Evolutionary conservation across 2,888 invertebrate genomes (phyloP), one percentile per base, ranked within the genome.

Genomic region (Pediacus dermestoides): DNA sequence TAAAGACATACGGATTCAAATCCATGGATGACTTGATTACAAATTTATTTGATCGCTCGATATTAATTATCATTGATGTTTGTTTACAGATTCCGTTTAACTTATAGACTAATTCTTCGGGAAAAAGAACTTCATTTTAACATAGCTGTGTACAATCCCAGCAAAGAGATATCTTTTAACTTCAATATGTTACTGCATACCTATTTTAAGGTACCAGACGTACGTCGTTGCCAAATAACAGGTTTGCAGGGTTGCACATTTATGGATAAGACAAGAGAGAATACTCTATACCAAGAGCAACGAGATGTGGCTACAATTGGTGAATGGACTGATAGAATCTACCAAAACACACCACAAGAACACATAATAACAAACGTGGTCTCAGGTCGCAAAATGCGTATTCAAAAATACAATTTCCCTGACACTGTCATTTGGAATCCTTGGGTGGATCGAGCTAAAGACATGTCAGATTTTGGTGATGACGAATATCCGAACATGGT

Each of bases 381-480:
- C 35, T 90, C 90, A 49, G 89, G 90, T 0, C 76, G 91, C 44
- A 90, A 90, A 73, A 89, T 94, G 87, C 78, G 88, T 63, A 82
- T 95, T 64, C 88, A 88, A 70, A 94, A 94, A 71, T 88, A 88
- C 70, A 93, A 94, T 73, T 89, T 95, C 66, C 91, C 93, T 1
- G 94, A 94, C 63, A 92, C 93, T 74, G 95, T 95, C 50, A 81
- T 95, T 50, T 96, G 95, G 95, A 95, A 95, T 75, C 95, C 95
- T 0, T 95, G 95, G 95, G 74, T 84, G 50, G 92, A 93, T 59
- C 88, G 87, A 68, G 93, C 94, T 14, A 85, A 89, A 58, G 90
- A 90, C 66, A 89, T 94, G 73, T 77, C 82, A 2, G 95, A 95
- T 72, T 92, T 95, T 68, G 94, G 92, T n/a, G 92, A 94, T 70